Evolutionary conservation across 2,888 invertebrate species (phyloP), one percentile per base, ranked within the genome.

Genomic region (Microctonus hyperodae): DNA sequence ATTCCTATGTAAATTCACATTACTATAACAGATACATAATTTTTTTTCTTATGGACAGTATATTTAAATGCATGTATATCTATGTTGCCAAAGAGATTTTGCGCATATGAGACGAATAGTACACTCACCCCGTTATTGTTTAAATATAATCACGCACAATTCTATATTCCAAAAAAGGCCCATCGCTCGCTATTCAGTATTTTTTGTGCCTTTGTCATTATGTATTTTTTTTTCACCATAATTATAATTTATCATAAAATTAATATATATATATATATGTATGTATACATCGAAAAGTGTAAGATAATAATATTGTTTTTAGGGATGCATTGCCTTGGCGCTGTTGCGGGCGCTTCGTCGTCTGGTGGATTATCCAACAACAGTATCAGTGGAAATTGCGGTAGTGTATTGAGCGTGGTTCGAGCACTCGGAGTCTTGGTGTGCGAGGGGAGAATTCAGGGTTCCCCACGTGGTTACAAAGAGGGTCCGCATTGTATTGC

Each of bases 401-500:
- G 79, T 57, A 76, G 77, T 75, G 76, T 79, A 69, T 75, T 83
- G 67, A 80, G 78, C 69, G 79, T 83, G 71, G 80, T 83, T 76
- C 82, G 82, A 80, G 83, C 83, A 73, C 80, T 83, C 72, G 83
- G 83, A 78, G 82, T 83, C 76, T 79, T 83, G 69, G 83, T 83
- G 6, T 82, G 82, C 76, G 83, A 83, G 72, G 83, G 83, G 69
- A 80, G 83, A 69, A 81, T 83, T 61, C 83, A 83, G 78, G 85
- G 81, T 67, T 86, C 77, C 73, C 82, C 78, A 72, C 83, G 89
- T 74, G 90, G 90, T 40, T 89, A 90, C 81, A 87, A 87, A 74
- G 90, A 91, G 83, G 91, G 91, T 40, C 91, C 90, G 31, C 92
- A 91, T 79, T 90, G 90, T 78, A 86, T 85, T 71, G 77, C 82